phyloP scores from a whole-genome alignment of 1,140 invertebrate genomes.

The Lamellibrachia luymesi region DNA sequence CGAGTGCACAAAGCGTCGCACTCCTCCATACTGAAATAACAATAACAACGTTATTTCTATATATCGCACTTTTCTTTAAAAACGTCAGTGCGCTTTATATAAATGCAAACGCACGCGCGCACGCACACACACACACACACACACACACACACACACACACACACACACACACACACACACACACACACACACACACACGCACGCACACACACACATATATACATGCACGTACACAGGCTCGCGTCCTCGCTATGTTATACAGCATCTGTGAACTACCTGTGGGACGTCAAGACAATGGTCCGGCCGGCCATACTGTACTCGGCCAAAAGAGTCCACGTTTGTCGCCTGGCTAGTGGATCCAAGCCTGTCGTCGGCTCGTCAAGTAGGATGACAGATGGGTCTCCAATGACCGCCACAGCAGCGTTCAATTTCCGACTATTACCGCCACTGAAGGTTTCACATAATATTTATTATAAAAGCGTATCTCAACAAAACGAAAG shows the following conservation, averaged over 20 bases:
- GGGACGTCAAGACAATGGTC: slow-evolving; percentile 48
- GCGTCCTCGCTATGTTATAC: no score
- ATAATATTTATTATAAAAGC: neutral
- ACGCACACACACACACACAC: neutral
- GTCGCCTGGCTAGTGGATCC: slow-evolving; percentile 55
- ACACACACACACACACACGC: slow-evolving; percentile 42
- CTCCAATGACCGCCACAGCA: slow-evolving; percentile 59
- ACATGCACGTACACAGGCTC: neutral
- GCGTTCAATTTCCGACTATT: slow-evolving; percentile 53
- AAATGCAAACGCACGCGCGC: neutral
- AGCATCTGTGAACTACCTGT: slow-evolving; percentile 33
- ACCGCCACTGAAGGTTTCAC: slow-evolving; percentile 58
- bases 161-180: neutral
- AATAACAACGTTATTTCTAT: neutral
- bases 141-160: neutral
- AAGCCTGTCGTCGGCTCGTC: slow-evolving; percentile 62
- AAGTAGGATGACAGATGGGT: slow-evolving; percentile 66
- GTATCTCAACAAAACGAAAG: neutral
- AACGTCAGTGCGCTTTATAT: neutral
- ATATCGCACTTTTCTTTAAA: slow-evolving; percentile 15
- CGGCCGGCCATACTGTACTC: slow-evolving; percentile 29
- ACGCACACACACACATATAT: slow-evolving; percentile 37
- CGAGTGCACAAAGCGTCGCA: slow-evolving; percentile 61
- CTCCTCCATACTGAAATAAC: slow-evolving; percentile 59
- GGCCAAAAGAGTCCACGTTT: slow-evolving; percentile 53